Conservation (phyloP, 2,797 vertebrate species). For the Melanogrammus aeglefinus region DNA sequence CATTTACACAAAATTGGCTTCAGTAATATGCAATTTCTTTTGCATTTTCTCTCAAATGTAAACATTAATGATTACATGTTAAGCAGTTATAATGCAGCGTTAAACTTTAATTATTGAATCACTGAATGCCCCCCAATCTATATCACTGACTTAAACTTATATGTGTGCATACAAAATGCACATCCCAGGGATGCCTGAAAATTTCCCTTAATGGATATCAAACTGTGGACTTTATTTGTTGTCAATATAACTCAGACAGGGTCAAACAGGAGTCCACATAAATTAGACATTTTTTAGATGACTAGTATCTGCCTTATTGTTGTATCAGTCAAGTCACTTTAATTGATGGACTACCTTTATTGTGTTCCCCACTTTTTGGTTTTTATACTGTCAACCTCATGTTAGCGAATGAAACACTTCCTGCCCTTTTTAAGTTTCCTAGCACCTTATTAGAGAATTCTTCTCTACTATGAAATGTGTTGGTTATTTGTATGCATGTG, state of each 20-base stretch:
- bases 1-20: neutral
- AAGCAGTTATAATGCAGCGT: no score
- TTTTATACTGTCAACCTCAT: neutral
- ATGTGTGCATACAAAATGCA: neutral
- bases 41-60: neutral
- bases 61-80: neutral
- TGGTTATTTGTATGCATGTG: neutral
- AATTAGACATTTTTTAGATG: neutral
- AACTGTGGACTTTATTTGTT: neutral
- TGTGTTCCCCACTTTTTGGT: neutral
- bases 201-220: neutral
- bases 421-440: neutral
- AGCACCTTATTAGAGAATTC: neutral
- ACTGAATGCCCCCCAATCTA: neutral
- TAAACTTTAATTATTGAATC: neutral
- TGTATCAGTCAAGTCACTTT: constrained; percentile 23
- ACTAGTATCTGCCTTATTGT: constrained; percentile 29
- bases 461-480: neutral
- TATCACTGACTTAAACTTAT: neutral
- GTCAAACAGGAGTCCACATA: neutral
- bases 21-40: neutral
- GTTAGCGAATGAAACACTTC: neutral
- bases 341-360: constrained; percentile 11
- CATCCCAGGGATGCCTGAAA: neutral
- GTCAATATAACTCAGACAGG: neutral